Evolutionary conservation across 2,113 vertebrate species (phyloP), one percentile per base, ranked within the genome.

Genomic region (Garra rufa): DNA sequence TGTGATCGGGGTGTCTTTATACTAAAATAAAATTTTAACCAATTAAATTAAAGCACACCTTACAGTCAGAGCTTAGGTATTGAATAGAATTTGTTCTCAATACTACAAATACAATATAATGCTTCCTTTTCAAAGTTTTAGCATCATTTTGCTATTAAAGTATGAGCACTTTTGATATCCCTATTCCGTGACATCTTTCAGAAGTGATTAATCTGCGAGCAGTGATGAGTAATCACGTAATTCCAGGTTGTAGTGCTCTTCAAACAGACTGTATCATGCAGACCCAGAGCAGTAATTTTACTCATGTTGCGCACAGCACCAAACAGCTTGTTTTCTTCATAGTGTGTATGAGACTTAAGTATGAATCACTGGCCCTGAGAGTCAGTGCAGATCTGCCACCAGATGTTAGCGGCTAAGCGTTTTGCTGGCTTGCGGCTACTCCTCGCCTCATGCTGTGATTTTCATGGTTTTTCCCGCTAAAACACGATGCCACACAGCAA

Each of bases 351-450:
- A 70, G 21, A 70, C 46, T 81, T 43, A 9, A 48, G 43, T 46
- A 80, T 82, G 80, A 82, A 24, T 82, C 80, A 52, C 63, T 41
- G 6, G 19, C 7, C 30, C 9, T 8, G 10, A 55, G 46, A 48
- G 21, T 65, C 17, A 48, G 17, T 46, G 43, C 50, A 50, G 73
- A 41, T 81, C 46, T 46, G 21, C 46, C 44, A 55, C 44, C 77
- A 82, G 65, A 70, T 70, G 80, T 81, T 81, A 50, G 63, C 17
- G 17, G 19, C 26, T 52, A 46, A 55, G 19, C 30, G 2, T 5
- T 50, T 70, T 19, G 80, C 46, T 48, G 17, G 26, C 77, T 80
- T 80, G 77, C 24, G 38, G 77, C 77, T 70, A 14, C 19, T 81
- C 19, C 46, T 70, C 4, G 11, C 79, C 79, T 81, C 63, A 76